phyloP scores from a whole-genome alignment of 1,140 invertebrate genomes.

The Conus ventricosus region DNA sequence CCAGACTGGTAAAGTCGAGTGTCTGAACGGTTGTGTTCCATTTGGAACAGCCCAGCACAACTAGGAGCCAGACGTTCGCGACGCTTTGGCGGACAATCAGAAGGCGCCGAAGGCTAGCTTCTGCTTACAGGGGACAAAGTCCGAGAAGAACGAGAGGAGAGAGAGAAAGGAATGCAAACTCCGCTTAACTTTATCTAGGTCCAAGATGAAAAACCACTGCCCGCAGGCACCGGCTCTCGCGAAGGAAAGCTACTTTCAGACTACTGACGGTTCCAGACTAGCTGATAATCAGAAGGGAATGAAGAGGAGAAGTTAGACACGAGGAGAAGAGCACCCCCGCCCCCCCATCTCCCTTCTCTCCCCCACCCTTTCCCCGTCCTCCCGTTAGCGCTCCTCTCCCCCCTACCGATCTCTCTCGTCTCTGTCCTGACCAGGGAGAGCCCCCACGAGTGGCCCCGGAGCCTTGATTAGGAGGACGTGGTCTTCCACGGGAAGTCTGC shows the following conservation, averaged over 20 bases:
- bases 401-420: too few species aligned
- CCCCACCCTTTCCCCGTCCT: not conserved
- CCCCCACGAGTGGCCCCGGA: not conserved
- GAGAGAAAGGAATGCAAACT: too few species aligned
- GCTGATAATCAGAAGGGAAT: not conserved
- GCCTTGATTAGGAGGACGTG: constrained; percentile 2
- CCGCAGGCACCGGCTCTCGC: not conserved
- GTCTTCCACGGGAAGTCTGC: constrained; percentile 7
- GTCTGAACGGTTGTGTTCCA: not conserved
- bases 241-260: not conserved
- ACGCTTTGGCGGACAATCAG: not conserved
- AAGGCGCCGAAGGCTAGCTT: not conserved
- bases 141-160: not conserved
- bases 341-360: not conserved
- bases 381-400: too few species aligned
- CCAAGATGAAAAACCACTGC: not conserved
- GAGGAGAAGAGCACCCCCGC: not conserved
- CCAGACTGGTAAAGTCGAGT: not conserved
- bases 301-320: constrained; percentile 17
- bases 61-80: not conserved
- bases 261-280: not conserved
- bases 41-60: not conserved
- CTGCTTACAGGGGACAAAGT: not conserved
- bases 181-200: not conserved
- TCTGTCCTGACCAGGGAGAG: not conserved